Evolutionary conservation across 1,140 invertebrate genomes (phyloP).

Genomic region (Platyscapa corneri): DNA sequence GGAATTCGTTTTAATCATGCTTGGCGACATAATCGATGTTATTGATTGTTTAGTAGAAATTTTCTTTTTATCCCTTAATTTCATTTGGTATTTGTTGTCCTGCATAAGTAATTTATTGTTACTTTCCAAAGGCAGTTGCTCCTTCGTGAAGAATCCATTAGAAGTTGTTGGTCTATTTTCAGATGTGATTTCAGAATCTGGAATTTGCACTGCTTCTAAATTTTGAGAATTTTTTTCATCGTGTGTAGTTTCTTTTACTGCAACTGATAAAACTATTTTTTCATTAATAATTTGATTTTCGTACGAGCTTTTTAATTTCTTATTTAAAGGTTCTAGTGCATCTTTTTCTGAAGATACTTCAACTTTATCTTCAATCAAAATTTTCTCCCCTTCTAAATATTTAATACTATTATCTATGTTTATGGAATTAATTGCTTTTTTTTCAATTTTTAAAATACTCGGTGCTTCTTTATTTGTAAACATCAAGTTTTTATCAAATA

Average conservation of each 20-base stretch:
- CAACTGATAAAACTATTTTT: not conserved
- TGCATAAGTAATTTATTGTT: not conserved
- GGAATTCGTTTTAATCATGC: no score
- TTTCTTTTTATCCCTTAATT: not conserved
- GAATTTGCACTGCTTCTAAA: not conserved
- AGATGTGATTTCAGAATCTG: not conserved
- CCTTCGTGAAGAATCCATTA: not conserved
- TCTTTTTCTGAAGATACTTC: not conserved
- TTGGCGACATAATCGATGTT: no score
- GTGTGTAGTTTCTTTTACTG: not conserved
- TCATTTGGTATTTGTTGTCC: not conserved
- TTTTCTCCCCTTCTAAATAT: not conserved
- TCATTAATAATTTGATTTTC: not conserved
- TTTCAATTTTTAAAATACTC: not conserved
- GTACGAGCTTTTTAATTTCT: not conserved
- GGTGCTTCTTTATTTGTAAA: not conserved
- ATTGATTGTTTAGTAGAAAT: not conserved
- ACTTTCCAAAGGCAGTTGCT: no score
- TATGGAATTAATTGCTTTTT: not conserved
- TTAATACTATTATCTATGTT: not conserved
- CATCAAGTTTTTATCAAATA: not conserved
- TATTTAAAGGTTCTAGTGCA: not conserved
- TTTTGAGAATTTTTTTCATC: not conserved
- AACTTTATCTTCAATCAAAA: not conserved
- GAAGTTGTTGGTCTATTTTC: not conserved